Evolutionary conservation across 1,140 invertebrate genomes (phyloP), one percentile per base, ranked within the genome.

Genomic region (Tetranychus urticae): DNA sequence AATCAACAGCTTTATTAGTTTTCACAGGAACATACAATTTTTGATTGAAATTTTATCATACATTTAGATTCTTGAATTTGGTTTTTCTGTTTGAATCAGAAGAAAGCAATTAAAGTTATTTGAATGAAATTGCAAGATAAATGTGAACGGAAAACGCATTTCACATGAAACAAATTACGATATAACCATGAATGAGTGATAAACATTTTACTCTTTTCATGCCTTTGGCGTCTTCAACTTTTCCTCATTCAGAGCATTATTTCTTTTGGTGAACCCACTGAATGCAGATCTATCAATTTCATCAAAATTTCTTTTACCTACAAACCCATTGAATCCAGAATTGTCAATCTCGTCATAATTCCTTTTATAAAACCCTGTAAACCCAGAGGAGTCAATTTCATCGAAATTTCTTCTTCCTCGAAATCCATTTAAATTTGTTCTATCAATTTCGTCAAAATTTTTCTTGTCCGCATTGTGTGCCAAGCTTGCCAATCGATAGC

Each of bases 311-410:
- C 78, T 75, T 59, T 68, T 67, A 50, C 76, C 77, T 33, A 69
- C 66, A 65, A 80, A 76, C 4, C 73, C 75, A 13, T 74, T 73
- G 65, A 79, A 80, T 37, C 77, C 78, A 62, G 75, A 75, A 23
- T 74, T 71, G 68, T 81, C 78, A 64, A 80, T 80, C 66, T 80
- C 79, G 64, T 79, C 75, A 35, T 81, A 80, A 68, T 80, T 79
- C 50, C 74, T 54, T 47, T 57, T 47, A 42, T 42, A 42, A 65
- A 80, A 76, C 4, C 73, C 75, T 13, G 75, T 73, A 65, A 79
- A 80, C 37, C 77, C 78, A 62, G 75, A 75, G 23, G 74, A 71
- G 68, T 81, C 78, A 63, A 80, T 80, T 66, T 80, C 79, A 64
- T 79, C 75, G 35, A 81, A 80, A 68, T 80, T 79, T 54, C 74